Conservation (phyloP, 2,797 vertebrate genomes). For the Emys orbicularis region DNA sequence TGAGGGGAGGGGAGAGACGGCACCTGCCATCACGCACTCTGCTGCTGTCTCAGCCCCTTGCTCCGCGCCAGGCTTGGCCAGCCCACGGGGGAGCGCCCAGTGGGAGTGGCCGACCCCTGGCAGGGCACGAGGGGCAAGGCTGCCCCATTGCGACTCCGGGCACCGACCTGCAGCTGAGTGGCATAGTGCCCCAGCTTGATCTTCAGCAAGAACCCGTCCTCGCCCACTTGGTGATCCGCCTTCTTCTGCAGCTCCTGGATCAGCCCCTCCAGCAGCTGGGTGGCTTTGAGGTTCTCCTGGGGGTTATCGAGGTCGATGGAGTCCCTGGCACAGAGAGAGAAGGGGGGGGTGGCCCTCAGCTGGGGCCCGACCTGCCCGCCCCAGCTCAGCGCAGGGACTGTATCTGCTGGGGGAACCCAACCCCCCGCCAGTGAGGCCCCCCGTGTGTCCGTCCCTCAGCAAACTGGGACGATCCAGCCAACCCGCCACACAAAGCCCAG, state of each 20-base stretch:
- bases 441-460: neutral
- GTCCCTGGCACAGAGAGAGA: constrained; percentile 81
- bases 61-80: too few species aligned
- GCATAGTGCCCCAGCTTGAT: constrained; percentile 96
- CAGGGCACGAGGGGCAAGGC: neutral
- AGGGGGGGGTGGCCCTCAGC: accelerated
- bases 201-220: constrained; percentile 94
- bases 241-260: constrained; percentile 91
- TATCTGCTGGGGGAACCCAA: neutral
- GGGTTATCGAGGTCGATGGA: constrained; percentile 94
- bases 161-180: constrained; percentile 89
- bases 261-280: constrained; percentile 91
- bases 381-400: neutral
- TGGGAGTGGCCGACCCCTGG: neutral
- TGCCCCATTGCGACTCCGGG: too few species aligned
- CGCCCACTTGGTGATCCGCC: constrained; percentile 93
- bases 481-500: neutral
- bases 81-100: too few species aligned
- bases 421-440: too few species aligned
- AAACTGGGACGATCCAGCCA: neutral
- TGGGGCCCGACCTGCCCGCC: neutral
- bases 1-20: neutral
- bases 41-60: too few species aligned
- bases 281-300: constrained; percentile 93
- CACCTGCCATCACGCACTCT: neutral